Conservation (phyloP, 2,797 vertebrate genomes). For the Danionella dracula region DNA sequence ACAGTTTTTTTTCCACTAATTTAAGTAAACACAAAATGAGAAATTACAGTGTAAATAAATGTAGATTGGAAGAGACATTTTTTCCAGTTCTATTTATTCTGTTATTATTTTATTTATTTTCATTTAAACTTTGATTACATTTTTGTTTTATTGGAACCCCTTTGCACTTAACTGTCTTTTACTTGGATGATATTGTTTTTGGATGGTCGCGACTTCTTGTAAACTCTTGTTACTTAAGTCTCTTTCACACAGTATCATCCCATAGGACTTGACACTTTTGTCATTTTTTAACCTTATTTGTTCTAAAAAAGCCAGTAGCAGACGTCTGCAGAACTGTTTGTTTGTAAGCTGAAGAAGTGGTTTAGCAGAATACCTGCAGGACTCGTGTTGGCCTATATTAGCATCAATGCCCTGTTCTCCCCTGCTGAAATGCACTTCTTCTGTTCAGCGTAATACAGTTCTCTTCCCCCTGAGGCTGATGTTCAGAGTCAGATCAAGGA, state of each 20-base stretch:
- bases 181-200: too few species aligned
- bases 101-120: too few species aligned
- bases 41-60: too few species aligned
- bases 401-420: neutral
- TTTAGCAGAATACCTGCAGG: conserved; percentile 19
- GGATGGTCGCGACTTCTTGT: too few species aligned
- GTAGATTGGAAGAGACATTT: too few species aligned
- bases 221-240: neutral
- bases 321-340: neutral
- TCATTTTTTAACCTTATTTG: conserved; percentile 6
- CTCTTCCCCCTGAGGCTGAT: conserved; percentile 1
- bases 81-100: too few species aligned
- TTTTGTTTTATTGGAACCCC: too few species aligned
- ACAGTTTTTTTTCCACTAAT: too few species aligned
- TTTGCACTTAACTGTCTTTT: neutral
- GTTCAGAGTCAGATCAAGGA: neutral
- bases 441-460: neutral
- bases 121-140: too few species aligned
- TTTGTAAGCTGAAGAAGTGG: conserved; percentile 10
- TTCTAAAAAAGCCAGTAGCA: neutral
- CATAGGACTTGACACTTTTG: neutral
- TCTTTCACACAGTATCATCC: neutral
- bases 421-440: conserved; percentile 16
- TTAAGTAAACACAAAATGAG: too few species aligned
- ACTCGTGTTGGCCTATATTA: conserved; percentile 28